Base-by-base conservation (phyloP, 2,888 invertebrate genomes). In the Clistopyga incitator region DNA sequence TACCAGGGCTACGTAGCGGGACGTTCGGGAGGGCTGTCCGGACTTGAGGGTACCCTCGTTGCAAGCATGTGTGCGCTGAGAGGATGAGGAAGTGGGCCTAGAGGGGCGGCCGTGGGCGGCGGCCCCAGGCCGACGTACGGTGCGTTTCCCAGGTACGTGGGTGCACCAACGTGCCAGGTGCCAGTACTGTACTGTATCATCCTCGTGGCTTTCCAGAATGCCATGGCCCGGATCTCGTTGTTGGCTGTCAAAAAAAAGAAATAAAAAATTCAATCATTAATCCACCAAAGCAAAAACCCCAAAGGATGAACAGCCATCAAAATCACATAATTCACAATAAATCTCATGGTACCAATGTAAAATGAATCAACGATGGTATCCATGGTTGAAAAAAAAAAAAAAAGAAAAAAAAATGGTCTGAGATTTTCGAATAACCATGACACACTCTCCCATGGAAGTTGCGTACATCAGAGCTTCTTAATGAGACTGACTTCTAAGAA, bases 111-210 rank as follows among this genome's bases (percentile, higher is more conserved):
- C 56, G 72, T 79, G 38, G 87, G 84, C 13, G 88, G 86, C 65
- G 89, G 88, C 54, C 87, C 85, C 38, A 85, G 74, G 18, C 90
- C 91, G 54, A 90, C 89, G 84, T 86, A 87, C 45, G 91, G 90
- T 18, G 87, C 88, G n/a, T 86, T 85, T n/a, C 88, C 89, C 11
- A 90, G 84, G 76, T 91, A 91, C 15, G 90, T 91, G 20, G 90
- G 91, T 42, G 88, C 88, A 20, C 85, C 89, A n/a, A 88, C 85
- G 71, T 81, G 77, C 78, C 81, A 84, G 42, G 84, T 85, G 11
- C 82, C 50, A 4, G 34, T 34, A 15, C 85, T 75, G 59, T 78
- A 74, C 54, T 86, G 88, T 18, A 87, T 65, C 87, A 90, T 86
- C 68, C 85, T 81, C 38, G 87, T 52, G 6, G 87, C 84, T 45